Conservation (phyloP, 2,113 vertebrate genomes). For the Proteles cristata region DNA sequence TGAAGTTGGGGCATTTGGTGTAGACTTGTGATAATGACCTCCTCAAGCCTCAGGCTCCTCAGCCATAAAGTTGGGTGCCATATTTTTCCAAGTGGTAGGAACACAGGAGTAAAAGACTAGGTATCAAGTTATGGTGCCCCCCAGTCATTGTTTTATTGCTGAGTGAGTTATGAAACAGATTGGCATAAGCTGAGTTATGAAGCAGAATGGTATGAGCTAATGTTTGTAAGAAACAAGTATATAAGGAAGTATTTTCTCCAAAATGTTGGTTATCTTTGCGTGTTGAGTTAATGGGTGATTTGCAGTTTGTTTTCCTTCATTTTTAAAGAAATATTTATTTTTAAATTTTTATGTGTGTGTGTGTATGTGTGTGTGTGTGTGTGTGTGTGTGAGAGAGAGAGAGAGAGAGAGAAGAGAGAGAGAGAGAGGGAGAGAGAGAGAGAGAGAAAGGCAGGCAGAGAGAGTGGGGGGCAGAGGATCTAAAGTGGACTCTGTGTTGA, state of each 20-base stretch:
- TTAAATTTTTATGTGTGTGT: too few relatives aligned
- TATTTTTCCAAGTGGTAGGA: neutral
- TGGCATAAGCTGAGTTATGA: neutral
- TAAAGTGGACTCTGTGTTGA: too few relatives aligned
- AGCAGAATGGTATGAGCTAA: neutral
- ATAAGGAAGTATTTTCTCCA: neutral
- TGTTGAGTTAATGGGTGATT: neutral
- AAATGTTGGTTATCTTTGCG: neutral
- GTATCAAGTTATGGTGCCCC: neutral
- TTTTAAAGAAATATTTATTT: too few relatives aligned
- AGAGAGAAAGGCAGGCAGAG: too few relatives aligned
- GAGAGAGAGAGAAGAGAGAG: too few relatives aligned
- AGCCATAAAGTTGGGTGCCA: neutral
- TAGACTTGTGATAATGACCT: neutral
- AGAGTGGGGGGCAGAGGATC: too few relatives aligned
- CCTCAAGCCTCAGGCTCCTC: neutral
- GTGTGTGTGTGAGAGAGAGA: too few relatives aligned
- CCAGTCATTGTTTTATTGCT: neutral
- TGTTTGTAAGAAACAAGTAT: neutral
- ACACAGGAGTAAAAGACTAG: neutral
- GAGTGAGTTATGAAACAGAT: neutral
- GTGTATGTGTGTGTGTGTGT: too few relatives aligned
- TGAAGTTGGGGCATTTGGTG: neutral
- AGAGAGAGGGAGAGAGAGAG: too few relatives aligned
- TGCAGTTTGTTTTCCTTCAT: neutral